Evolutionary conservation across 2,797 vertebrate genomes (phyloP), one percentile per base, ranked within the genome.

Genomic region (Notoglanidium macrostoma): DNA sequence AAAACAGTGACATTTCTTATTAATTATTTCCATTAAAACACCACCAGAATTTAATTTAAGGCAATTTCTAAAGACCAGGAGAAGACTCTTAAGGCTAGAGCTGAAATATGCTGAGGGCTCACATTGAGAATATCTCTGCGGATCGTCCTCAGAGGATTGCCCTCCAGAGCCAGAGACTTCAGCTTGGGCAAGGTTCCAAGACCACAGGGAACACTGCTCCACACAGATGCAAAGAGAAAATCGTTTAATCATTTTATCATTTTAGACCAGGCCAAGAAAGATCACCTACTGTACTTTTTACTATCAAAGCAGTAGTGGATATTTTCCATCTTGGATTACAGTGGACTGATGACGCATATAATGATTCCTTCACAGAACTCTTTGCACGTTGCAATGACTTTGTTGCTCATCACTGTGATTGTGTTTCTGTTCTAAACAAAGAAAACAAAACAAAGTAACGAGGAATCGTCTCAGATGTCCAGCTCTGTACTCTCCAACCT

Each of bases 111-210:
- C 46, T 35, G 68, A 61, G 5, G 2, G 79, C 97, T 94, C 92
- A 99, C 98, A 26, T 95, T 96, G 84, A 99, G 94, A 61, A 99
- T 90, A 88, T 99, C 98, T 93, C 97, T 97, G 85, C 97, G 96
- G 91, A 99, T 97, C 44, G 96, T 93, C 92, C 98, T 96, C 92
- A 99, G 90, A 89, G 98, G 97, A 91, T 99, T 99, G 88, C 98
- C 98, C 87, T 99, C 98, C 87, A 99, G 72, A 0, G 97, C 93
- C 86, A 99, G 90, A 87, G 96, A 95, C 86, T 97, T 98, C 94
- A 99, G 91, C 63, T 96, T 95, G 55, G 96, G 95, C 90, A 99
- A 95, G 88, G 96, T 96, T 92, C 97, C 96, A 91, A 99, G 90
- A 0, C 95, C 93, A 32, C 92, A 96, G 23, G 98, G 98, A 87